Base-by-base conservation (phyloP, 2,113 vertebrate species). In the Psammodynastes pulverulentus region DNA sequence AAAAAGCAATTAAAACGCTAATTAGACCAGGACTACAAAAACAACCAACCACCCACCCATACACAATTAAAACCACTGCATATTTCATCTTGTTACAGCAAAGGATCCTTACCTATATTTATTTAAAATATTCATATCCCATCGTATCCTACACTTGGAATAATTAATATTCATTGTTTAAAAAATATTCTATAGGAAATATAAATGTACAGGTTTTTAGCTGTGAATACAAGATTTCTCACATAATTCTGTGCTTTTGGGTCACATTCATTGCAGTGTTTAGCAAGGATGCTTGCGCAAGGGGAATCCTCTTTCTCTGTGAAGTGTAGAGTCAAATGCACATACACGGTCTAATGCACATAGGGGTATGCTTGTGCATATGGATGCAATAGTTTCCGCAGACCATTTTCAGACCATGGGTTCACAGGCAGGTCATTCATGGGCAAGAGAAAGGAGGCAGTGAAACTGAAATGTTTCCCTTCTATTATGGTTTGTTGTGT, bases 1-100 rank as follows among this genome's bases (percentile, higher is more conserved):
- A 94, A 88, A 89, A 95, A 94, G 88, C 92, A 95, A 92, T 94
- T 95, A 96, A 91, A 86, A 29, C 5, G 43, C 93, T 94, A 91
- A 56, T 4, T 87, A 93, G 51, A 21, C 92, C 46, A 58, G 12
- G 6, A 79, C 34, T 91, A 62, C 53, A 39, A 88, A 39, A 39
- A 79, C 62, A 79, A 8, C 2, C 62, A 79, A 8, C 2, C 17
- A 79, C 67, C 17, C 34, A 79, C 67, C 19, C 17, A 8, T 21
- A 79, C 67, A 79, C 13, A 79, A 39, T 39, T 90, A 43, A 92
- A 90, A 89, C 24, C 1, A 0, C 8, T 94, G 93, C 94, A 39
- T 26, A 26, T 88, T 87, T 87, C 84, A 62, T 92, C 88, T 51
- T 67, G 86, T 90, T 92, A 21, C 8, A 43, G 39, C 51, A 91